Evolutionary conservation across 2,888 invertebrate species (phyloP).

Genomic region (Apodemia zela): DNA sequence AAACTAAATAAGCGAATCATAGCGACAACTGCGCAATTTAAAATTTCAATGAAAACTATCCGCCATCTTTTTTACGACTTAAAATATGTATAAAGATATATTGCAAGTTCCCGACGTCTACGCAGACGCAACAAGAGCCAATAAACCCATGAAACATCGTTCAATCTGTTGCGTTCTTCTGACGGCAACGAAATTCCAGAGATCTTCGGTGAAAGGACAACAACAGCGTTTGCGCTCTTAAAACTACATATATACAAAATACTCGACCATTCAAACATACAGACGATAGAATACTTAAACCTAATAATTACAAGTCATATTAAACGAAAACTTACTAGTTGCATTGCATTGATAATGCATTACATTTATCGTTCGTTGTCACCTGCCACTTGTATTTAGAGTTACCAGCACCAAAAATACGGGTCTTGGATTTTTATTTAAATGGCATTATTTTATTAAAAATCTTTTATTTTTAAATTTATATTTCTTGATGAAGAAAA

Average conservation of each 20-base stretch:
- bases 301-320: background rate
- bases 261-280: constrained; percentile 11
- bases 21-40: too few relatives aligned
- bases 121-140: constrained; percentile 30
- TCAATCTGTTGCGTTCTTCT: constrained; percentile 58
- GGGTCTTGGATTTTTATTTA: too few relatives aligned
- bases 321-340: background rate
- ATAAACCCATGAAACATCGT: constrained; percentile 51
- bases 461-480: too few relatives aligned
- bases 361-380: too few relatives aligned
- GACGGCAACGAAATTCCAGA: constrained; percentile 76
- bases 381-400: too few relatives aligned
- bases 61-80: too few relatives aligned
- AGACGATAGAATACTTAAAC: background rate
- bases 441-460: too few relatives aligned
- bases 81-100: too few relatives aligned
- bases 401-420: too few relatives aligned
- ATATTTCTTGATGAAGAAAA: too few relatives aligned
- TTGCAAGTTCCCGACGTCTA: background rate
- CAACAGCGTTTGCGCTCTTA: constrained; percentile 66
- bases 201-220: constrained; percentile 80
- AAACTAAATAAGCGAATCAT: too few relatives aligned
- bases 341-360: background rate
- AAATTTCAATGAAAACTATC: too few relatives aligned
- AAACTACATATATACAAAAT: constrained; percentile 47